phyloP scores from a whole-genome alignment of 2,113 vertebrate genomes.

The Ascaphus truei region DNA sequence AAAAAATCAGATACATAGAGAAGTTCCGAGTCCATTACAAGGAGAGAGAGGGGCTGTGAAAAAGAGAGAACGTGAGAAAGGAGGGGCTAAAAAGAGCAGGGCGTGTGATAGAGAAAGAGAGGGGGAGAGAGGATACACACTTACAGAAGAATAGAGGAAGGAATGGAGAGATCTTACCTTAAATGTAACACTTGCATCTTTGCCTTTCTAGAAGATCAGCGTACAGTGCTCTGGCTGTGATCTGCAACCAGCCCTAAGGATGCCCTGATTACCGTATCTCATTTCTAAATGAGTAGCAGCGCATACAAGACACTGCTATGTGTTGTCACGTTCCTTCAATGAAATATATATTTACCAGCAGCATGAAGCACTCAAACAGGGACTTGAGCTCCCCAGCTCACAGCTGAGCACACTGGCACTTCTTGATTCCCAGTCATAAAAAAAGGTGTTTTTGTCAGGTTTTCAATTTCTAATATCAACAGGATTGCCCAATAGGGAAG shows the following conservation, averaged over 20 bases:
- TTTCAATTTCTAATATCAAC: constrained; percentile 40
- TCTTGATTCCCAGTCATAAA: neutral
- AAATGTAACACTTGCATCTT: neutral
- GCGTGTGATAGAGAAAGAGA: too few relatives aligned
- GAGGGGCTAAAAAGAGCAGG: too few relatives aligned
- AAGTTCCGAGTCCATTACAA: too few relatives aligned
- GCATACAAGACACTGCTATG: neutral
- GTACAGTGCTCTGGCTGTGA: neutral
- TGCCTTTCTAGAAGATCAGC: neutral
- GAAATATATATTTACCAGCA: neutral
- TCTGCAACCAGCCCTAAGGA: neutral
- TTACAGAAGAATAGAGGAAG: neutral
- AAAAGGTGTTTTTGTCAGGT: constrained; percentile 12
- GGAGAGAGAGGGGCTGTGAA: too few relatives aligned
- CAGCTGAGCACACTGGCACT: neutral
- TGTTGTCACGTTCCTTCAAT: constrained; percentile 13
- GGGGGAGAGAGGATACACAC: too few relatives aligned
- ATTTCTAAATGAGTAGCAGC: neutral
- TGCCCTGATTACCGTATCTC: neutral
- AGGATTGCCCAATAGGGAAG: constrained; percentile 18
- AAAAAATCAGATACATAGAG: too few relatives aligned
- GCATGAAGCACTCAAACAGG: constrained; percentile 9
- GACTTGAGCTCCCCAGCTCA: neutral
- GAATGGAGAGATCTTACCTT: neutral
- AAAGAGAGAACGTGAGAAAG: too few relatives aligned